These are phyloP conservation scores for Phlogophora meticulosa DNA, from an alignment of 2,888 invertebrate genomes.

Conservation along the genomic window DNA sequence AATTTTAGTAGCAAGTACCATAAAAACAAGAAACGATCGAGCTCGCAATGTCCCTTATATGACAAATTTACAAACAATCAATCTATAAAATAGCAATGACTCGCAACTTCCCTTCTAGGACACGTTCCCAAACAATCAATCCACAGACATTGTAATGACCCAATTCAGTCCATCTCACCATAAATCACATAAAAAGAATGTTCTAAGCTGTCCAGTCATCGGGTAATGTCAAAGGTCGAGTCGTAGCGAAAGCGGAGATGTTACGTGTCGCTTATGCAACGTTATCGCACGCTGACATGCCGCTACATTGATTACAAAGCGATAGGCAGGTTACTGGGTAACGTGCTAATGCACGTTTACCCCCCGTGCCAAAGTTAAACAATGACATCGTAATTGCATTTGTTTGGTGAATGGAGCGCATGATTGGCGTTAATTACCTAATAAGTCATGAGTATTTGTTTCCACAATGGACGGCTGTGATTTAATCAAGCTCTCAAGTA, in stretches of 20 bases:
- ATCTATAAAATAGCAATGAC: conserved; percentile 25
- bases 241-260: conserved; percentile 67
- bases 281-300: conserved; percentile 63
- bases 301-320: conserved; percentile 62
- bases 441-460: conserved; percentile 35
- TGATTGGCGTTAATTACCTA: conserved; percentile 36
- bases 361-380: conserved; percentile 51
- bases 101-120: conserved; percentile 15
- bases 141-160: conserved; percentile 34
- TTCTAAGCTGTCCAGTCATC: conserved; percentile 62
- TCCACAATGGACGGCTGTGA: conserved; percentile 11
- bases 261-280: conserved; percentile 69
- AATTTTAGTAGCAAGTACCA: neutral
- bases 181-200: conserved; percentile 66
- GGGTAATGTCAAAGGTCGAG: conserved; percentile 69
- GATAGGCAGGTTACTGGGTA: conserved; percentile 76
- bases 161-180: conserved; percentile 49
- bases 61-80: conserved; percentile 12
- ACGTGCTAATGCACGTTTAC: conserved; percentile 58
- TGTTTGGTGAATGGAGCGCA: conserved; percentile 50
- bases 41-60: neutral
- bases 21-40: conserved; percentile 13
- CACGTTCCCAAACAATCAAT: conserved; percentile 10
- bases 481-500: conserved; percentile 31
- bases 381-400: conserved; percentile 58